Evolutionary conservation across 2,888 invertebrate species (phyloP).

Genomic region (Sphaeridia pumilis): DNA sequence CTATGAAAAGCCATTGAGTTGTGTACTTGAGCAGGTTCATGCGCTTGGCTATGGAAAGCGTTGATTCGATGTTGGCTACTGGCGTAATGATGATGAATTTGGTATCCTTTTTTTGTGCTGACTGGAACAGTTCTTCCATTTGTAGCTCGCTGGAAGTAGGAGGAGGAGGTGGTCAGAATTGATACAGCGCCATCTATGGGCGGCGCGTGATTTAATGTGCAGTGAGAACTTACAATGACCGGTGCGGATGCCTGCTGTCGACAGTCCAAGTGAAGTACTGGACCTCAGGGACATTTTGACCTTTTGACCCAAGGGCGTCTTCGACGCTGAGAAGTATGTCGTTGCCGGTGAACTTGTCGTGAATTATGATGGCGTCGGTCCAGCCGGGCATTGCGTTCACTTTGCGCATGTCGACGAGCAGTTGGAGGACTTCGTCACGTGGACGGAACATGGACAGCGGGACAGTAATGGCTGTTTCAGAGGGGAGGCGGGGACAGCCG

Average conservation of each 20-base stretch:
- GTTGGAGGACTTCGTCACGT: conserved; percentile 64
- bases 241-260: conserved; percentile 21
- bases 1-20: conserved; percentile 71
- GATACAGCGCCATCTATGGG: too few species aligned
- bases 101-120: conserved; percentile 12
- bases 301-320: conserved; percentile 13
- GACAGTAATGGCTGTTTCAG: conserved; percentile 54
- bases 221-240: conserved; percentile 27
- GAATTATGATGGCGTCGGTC: conserved; percentile 58
- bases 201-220: too few species aligned
- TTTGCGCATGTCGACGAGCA: conserved; percentile 59
- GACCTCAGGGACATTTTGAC: conserved; percentile 14
- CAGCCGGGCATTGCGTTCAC: conserved; percentile 41
- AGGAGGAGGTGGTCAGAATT: too few species aligned
- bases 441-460: conserved; percentile 45
- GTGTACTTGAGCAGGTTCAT: conserved; percentile 55
- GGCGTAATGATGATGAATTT: conserved; percentile 29
- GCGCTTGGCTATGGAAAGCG: conserved; percentile 43
- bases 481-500: conserved; percentile 64
- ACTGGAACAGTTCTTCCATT: conserved; percentile 23
- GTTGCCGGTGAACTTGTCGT: conserved; percentile 56
- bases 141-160: conserved; percentile 20
- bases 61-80: conserved; percentile 22
- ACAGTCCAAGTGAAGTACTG: conserved; percentile 25
- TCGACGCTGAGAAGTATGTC: conserved; percentile 21